Percentiles rank a stretch among this genome's conserved stretches.
phyloP scores from a whole-genome alignment of 2,797 vertebrate genomes.

The Limnodromus scolopaceus region DNA sequence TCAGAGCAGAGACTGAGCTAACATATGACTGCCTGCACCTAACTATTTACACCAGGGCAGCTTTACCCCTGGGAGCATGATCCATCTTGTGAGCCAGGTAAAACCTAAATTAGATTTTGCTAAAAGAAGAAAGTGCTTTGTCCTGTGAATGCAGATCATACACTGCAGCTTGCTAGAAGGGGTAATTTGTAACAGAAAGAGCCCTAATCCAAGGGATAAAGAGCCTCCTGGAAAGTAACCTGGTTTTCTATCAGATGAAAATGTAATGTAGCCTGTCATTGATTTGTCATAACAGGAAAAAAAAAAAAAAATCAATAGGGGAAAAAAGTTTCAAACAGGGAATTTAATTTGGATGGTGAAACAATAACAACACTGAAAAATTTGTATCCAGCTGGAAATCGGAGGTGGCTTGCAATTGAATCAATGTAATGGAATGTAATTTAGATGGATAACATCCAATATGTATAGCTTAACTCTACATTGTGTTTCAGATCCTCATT shows the following conservation, averaged over 20 bases:
- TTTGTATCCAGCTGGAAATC: slow-evolving; percentile 49
- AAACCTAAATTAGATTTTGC: not conserved
- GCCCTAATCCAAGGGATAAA: not conserved
- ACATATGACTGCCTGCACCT: not conserved
- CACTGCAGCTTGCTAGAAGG: not conserved
- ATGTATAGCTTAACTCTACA: not conserved
- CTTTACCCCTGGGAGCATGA: not conserved
- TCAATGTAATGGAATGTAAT: slow-evolving; percentile 28
- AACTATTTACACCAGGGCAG: not conserved
- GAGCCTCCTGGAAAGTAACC: not conserved
- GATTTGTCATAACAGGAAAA: slow-evolving; percentile 19
- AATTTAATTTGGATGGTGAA: slow-evolving; percentile 32
- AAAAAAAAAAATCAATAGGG: not conserved
- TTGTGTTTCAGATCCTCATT: not conserved
- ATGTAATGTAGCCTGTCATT: not conserved
- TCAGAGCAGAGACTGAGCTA: not conserved
- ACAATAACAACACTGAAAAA: slow-evolving; percentile 24
- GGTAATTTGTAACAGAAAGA: not conserved
- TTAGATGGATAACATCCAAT: not conserved
- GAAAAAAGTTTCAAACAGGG: not conserved
- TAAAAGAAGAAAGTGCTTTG: not conserved
- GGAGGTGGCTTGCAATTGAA: not conserved
- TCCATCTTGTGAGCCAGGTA: not conserved
- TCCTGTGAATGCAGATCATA: not conserved
- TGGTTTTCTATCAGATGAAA: slow-evolving; percentile 12